A percentile compares a stretch with the other conserved stretches of the same genome.
Evolutionary conservation across 2,888 invertebrate genomes (phyloP).

Genomic region (Eueremaeus valkanovi): DNA sequence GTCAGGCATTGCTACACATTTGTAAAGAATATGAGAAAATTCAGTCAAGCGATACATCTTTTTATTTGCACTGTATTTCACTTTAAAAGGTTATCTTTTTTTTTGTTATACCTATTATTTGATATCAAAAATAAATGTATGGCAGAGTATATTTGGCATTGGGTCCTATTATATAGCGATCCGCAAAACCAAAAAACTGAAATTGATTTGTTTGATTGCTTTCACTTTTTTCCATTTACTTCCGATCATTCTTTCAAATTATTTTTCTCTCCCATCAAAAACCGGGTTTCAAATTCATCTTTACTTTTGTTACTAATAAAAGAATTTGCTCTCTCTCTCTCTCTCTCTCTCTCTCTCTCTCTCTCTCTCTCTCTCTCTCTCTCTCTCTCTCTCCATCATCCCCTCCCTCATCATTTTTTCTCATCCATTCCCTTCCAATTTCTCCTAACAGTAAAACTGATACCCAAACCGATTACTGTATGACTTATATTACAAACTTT

Average conservation of each 20-base stretch:
- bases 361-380: background rate
- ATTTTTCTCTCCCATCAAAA: background rate
- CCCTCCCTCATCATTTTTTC: background rate
- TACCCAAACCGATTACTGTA: background rate
- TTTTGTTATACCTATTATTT: constrained; percentile 9
- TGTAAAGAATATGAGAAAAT: background rate
- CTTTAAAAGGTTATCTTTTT: constrained; percentile 3
- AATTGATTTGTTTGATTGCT: constrained; percentile 13
- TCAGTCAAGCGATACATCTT: background rate
- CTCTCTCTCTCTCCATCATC: background rate
- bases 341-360: background rate
- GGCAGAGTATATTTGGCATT: background rate
- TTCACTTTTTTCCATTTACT: background rate
- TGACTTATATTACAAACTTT: background rate
- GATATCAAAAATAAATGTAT: constrained; percentile 7
- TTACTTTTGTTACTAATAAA: too few species aligned
- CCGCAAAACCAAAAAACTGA: constrained; percentile 5
- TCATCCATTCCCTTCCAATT: background rate
- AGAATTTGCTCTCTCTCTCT: background rate
- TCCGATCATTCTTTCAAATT: background rate
- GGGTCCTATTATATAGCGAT: too few species aligned
- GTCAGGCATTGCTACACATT: background rate
- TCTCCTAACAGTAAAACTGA: background rate
- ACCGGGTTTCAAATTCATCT: too few species aligned
- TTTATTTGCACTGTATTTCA: constrained; percentile 10